A percentile compares a stretch with the other conserved stretches of the same genome.
phyloP scores from a whole-genome alignment of 92 coral and sea anemone genomes.

The Actinostola sp. region DNA sequence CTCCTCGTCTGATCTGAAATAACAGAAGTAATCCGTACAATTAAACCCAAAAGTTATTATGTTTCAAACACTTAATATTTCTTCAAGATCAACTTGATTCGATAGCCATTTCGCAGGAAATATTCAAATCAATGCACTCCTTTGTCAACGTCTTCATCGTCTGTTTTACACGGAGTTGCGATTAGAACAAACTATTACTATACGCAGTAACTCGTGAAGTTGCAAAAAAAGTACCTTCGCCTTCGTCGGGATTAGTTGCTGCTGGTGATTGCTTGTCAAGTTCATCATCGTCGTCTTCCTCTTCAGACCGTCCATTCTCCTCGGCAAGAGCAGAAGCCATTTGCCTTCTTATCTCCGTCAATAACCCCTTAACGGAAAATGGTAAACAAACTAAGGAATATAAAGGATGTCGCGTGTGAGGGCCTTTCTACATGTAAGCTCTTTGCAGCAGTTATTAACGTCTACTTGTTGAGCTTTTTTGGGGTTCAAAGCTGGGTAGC shows the following conservation, averaged over 20 bases:
- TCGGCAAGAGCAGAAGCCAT: slow-evolving; percentile 57
- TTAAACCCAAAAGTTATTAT: slow-evolving; percentile 1
- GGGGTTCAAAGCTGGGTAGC: too few relatives aligned
- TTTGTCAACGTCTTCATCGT: neutral
- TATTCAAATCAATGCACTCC: neutral
- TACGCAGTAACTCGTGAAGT: neutral
- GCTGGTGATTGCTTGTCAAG: slow-evolving; percentile 2
- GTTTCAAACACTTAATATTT: neutral
- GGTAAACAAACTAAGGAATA: slow-evolving; percentile 31
- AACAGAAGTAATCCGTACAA: neutral
- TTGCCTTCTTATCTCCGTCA: slow-evolving; percentile 11
- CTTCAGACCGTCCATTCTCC: slow-evolving; percentile 39
- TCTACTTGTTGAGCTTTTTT: slow-evolving; percentile 6
- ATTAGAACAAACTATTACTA: neutral
- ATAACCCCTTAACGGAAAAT: slow-evolving; percentile 22
- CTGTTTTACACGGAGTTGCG: neutral
- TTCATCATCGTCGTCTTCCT: slow-evolving; percentile 51
- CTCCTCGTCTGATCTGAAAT: slow-evolving; percentile 36
- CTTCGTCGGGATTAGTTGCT: slow-evolving; percentile 20
- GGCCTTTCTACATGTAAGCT: slow-evolving; percentile 6
- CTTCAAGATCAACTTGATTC: slow-evolving; percentile 21
- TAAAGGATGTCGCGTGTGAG: slow-evolving; percentile 20
- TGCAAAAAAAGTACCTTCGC: slow-evolving; percentile 13
- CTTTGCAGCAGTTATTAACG: neutral
- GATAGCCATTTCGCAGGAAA: slow-evolving; percentile 15